phyloP scores from a whole-genome alignment of 2,113 vertebrate species.

The Speoplatyrhinus poulsoni region DNA sequence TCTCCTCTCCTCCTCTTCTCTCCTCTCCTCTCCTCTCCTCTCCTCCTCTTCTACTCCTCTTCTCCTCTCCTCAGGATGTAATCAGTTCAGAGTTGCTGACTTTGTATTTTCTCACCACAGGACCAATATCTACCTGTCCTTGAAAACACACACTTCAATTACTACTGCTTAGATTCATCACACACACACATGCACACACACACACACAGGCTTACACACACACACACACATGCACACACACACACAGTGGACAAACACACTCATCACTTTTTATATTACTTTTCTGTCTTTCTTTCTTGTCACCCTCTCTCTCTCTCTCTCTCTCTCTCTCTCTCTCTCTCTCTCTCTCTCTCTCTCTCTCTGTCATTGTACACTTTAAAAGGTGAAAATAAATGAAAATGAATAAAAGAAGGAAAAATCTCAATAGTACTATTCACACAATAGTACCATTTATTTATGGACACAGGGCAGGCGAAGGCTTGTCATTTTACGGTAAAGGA shows the following conservation, averaged over 20 bases:
- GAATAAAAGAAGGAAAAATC: no score
- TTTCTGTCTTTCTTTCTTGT: not conserved
- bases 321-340: conserved; percentile 29
- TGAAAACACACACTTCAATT: conserved; percentile 72
- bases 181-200: conserved; percentile 30
- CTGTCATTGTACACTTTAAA: conserved; percentile 24
- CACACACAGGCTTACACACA: conserved; percentile 19
- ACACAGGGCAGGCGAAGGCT: no score
- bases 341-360: conserved; percentile 39
- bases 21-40: not conserved
- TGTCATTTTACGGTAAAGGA: no score
- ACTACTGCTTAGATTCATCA: conserved; percentile 45
- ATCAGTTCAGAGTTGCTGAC: conserved; percentile 63
- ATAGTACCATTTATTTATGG: no score
- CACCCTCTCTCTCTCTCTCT: not conserved
- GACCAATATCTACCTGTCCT: conserved; percentile 70
- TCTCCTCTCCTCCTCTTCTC: conserved; percentile 7
- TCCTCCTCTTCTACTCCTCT: not conserved
- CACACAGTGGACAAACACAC: not conserved
- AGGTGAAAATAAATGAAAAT: no score
- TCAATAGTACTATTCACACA: no score
- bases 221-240: conserved; percentile 21
- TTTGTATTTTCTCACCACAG: conserved; percentile 51
- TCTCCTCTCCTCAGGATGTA: conserved; percentile 41
- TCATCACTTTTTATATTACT: conserved; percentile 15